Conservation (phyloP, 2,113 vertebrate species). For the Theristicus caerulescens region DNA sequence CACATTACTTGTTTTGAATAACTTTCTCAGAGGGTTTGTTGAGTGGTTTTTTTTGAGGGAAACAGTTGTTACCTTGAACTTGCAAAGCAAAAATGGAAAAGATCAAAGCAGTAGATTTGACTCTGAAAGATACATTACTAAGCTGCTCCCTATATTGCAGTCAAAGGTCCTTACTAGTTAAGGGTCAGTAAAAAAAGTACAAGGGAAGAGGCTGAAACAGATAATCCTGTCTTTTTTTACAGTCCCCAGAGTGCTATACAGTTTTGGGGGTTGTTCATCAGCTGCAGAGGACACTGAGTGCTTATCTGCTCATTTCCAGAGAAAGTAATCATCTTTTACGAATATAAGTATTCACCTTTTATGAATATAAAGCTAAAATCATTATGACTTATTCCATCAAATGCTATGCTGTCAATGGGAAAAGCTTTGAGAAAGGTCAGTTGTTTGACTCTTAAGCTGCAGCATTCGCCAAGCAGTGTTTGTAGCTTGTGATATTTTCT, state of each 20-base stretch:
- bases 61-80: not conserved
- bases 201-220: not conserved
- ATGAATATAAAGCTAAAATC: constrained; percentile 40
- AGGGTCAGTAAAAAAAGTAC: not conserved
- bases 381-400: constrained; percentile 51
- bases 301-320: constrained; percentile 13
- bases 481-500: not conserved
- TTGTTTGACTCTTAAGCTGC: not conserved
- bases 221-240: not conserved
- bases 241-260: not conserved
- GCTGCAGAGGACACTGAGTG: not conserved
- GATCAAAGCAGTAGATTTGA: not conserved
- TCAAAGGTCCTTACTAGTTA: not conserved
- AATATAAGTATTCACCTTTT: not conserved
- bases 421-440: constrained; percentile 42
- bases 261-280: constrained; percentile 5
- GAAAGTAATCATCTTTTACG: constrained; percentile 9
- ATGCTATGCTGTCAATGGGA: not conserved
- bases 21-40: not conserved
- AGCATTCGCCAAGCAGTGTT: not conserved
- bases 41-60: not conserved
- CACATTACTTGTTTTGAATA: not conserved
- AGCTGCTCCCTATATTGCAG: not conserved
- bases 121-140: not conserved
- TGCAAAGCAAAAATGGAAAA: not conserved